A percentile compares a stretch with the other conserved stretches of the same genome.
phyloP scores from a whole-genome alignment of 2,113 vertebrate genomes.

The Psettodes erumei region DNA sequence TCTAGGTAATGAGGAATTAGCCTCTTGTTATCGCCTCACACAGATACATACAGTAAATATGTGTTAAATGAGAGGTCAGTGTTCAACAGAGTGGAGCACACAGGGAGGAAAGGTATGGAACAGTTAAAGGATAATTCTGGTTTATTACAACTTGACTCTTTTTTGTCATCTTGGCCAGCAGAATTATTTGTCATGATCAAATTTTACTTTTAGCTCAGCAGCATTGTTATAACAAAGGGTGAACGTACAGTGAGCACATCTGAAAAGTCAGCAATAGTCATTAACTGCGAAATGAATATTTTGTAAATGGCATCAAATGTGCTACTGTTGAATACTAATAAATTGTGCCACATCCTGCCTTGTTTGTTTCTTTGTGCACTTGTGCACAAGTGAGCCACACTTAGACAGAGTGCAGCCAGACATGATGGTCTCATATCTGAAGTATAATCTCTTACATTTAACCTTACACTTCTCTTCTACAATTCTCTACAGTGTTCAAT shows the following conservation, averaged over 20 bases:
- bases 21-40: conserved; percentile 37
- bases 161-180: not conserved
- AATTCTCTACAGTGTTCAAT: not conserved
- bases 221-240: not conserved
- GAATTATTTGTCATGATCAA: not conserved
- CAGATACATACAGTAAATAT: conserved; percentile 18
- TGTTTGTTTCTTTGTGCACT: too few relatives aligned
- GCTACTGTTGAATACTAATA: not conserved
- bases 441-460: not conserved
- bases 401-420: too few relatives aligned
- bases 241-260: too few relatives aligned
- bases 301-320: not conserved
- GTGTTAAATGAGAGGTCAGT: conserved; percentile 16
- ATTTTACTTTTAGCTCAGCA: not conserved
- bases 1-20: conserved; percentile 21
- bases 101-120: not conserved
- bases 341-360: not conserved
- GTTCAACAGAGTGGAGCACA: not conserved
- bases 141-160: not conserved
- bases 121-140: not conserved
- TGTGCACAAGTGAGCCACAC: too few relatives aligned
- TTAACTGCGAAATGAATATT: too few relatives aligned
- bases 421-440: too few relatives aligned
- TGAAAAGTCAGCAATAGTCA: too few relatives aligned
- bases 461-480: not conserved